phyloP scores from a whole-genome alignment of 2,113 vertebrate species.

The Muscicapa adusta region DNA sequence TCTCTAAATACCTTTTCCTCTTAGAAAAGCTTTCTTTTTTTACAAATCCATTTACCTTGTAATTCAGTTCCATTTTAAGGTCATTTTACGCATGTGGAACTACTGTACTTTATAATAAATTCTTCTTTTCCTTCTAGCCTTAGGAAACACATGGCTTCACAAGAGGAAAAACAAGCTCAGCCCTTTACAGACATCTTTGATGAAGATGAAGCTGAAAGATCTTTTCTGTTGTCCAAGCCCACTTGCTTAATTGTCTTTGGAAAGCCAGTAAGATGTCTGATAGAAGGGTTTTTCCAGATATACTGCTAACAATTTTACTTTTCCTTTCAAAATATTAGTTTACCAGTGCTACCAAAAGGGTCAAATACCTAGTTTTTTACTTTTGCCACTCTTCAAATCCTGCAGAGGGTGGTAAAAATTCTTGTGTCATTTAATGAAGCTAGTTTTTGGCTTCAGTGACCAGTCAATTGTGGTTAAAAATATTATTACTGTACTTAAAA shows the following conservation, averaged over 20 bases:
- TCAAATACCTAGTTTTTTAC: background rate
- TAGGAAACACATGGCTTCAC: slow-evolving; percentile 9
- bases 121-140: background rate
- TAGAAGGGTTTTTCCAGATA: background rate
- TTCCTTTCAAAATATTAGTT: background rate
- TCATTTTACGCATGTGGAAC: background rate
- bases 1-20: background rate
- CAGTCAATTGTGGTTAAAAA: background rate
- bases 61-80: background rate
- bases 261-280: slow-evolving; percentile 84
- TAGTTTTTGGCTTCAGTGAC: background rate
- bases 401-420: background rate
- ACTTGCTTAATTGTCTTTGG: slow-evolving; percentile 86
- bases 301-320: background rate
- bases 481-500: background rate
- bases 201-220: slow-evolving; percentile 86
- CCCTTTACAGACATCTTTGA: slow-evolving; percentile 78
- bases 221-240: slow-evolving; percentile 81
- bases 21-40: background rate
- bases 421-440: background rate
- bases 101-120: background rate
- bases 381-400: background rate
- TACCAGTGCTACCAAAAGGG: background rate
- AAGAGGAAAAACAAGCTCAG: background rate
- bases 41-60: background rate